Evolutionary conservation across 2,888 invertebrate species (phyloP).

Genomic region (Blera fallax): DNA sequence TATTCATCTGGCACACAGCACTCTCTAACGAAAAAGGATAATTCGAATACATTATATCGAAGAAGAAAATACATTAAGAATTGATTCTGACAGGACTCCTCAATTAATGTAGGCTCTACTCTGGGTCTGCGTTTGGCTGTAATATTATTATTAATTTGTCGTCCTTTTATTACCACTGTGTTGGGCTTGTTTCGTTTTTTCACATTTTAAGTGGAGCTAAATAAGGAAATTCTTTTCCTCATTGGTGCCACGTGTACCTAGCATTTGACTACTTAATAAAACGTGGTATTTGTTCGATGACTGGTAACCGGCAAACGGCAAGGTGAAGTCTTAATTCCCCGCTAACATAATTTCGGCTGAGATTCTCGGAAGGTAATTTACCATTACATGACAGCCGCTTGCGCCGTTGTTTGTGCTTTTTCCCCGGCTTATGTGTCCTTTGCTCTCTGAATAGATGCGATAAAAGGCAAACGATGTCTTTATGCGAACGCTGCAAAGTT

Average conservation of each 20-base stretch:
- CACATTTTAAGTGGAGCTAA: not conserved
- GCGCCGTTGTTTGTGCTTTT: not conserved
- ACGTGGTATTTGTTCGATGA: not conserved
- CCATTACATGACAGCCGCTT: constrained; percentile 9
- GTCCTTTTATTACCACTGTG: not conserved
- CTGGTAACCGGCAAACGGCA: not conserved
- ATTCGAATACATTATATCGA: not conserved
- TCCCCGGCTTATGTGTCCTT: not conserved
- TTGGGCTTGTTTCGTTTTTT: not conserved
- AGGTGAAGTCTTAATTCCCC: constrained; percentile 14
- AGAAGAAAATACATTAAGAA: constrained; percentile 26
- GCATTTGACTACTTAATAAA: not conserved
- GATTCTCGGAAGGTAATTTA: constrained; percentile 36
- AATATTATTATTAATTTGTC: constrained; percentile 30
- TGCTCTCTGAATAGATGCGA: constrained; percentile 2
- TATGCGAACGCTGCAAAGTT: constrained; percentile 27
- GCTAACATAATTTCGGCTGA: constrained; percentile 10
- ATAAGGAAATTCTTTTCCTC: not conserved
- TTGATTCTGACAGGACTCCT: constrained; percentile 25
- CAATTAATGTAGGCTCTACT: constrained; percentile 21
- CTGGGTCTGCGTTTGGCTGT: not conserved
- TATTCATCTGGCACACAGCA: constrained; percentile 18
- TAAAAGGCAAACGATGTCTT: constrained; percentile 31
- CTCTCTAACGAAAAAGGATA: not conserved
- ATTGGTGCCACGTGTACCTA: constrained; percentile 4